A percentile compares a stretch with the other conserved stretches of the same genome.
Evolutionary conservation across 2,797 vertebrate species (phyloP).

Genomic region (Rhinogobio ventralis): DNA sequence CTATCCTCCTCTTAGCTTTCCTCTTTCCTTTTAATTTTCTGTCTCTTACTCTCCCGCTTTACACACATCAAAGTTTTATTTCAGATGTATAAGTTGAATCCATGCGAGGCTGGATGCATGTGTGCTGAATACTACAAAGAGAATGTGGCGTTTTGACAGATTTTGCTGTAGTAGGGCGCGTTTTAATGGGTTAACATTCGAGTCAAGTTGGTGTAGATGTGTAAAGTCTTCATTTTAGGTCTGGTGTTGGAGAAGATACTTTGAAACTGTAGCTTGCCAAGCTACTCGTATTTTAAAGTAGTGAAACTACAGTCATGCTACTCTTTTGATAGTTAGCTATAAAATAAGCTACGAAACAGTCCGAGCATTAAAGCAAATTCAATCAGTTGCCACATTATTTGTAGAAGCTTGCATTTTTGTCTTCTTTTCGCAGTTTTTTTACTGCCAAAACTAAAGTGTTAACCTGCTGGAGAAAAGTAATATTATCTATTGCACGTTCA

Average conservation of each 20-base stretch:
- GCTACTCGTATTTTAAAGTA: not conserved
- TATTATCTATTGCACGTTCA: not conserved
- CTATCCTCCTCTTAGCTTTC: conserved; percentile 6
- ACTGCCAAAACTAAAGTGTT: not conserved
- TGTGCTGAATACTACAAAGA: not conserved
- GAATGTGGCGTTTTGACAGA: conserved; percentile 22
- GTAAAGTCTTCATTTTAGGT: conserved; percentile 24
- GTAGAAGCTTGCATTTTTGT: not conserved
- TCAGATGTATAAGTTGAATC: not conserved
- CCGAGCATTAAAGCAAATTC: not conserved
- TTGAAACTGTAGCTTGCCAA: not conserved
- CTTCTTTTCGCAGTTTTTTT: not conserved
- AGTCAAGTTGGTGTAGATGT: not conserved
- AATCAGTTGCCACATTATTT: not conserved
- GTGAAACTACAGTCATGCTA: not conserved
- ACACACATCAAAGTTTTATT: conserved; percentile 2
- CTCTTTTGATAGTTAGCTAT: not conserved
- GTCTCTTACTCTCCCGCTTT: conserved; percentile 1
- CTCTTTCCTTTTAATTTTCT: not conserved
- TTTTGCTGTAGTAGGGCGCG: not conserved
- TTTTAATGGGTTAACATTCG: not conserved
- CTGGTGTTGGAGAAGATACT: not conserved
- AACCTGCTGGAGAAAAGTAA: not conserved
- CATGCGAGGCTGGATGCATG: not conserved
- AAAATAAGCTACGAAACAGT: not conserved